These are phyloP conservation scores for Nemotelus pantherinus DNA, from an alignment of 2,888 invertebrate species.

Conservation along the genomic window DNA sequence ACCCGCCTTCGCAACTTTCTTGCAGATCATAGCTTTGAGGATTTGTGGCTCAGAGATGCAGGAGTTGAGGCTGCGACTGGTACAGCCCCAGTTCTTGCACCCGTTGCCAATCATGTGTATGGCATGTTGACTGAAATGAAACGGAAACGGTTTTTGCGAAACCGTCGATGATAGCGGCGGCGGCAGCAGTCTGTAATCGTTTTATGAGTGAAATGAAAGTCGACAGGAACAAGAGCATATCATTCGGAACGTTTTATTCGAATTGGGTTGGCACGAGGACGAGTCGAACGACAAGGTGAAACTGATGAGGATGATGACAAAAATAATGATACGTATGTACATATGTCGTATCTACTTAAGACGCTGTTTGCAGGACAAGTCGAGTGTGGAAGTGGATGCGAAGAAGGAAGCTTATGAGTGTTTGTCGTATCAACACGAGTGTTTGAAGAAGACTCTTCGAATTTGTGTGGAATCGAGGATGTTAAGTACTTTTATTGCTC, in stretches of 20 bases:
- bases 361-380: neutral
- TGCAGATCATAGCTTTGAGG: too few relatives aligned
- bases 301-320: conserved; percentile 5
- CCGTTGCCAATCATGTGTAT: neutral
- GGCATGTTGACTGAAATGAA: neutral
- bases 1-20: too few relatives aligned
- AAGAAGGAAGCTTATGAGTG: neutral
- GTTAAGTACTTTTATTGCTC: neutral
- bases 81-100: neutral
- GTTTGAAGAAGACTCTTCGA: neutral
- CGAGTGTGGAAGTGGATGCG: neutral
- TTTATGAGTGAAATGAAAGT: conserved; percentile 26
- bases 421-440: neutral
- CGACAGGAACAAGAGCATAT: conserved; percentile 5
- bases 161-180: neutral
- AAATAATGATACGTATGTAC: neutral
- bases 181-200: conserved; percentile 25
- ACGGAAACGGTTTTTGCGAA: neutral
- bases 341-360: conserved; percentile 9
- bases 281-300: neutral
- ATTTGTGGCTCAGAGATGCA: too few relatives aligned
- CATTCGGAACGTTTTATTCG: conserved; percentile 15
- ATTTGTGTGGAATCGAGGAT: neutral
- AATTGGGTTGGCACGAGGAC: neutral
- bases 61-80: neutral